Base-by-base conservation (phyloP, 2,113 vertebrate species). In the Ariopsis seemanni region DNA sequence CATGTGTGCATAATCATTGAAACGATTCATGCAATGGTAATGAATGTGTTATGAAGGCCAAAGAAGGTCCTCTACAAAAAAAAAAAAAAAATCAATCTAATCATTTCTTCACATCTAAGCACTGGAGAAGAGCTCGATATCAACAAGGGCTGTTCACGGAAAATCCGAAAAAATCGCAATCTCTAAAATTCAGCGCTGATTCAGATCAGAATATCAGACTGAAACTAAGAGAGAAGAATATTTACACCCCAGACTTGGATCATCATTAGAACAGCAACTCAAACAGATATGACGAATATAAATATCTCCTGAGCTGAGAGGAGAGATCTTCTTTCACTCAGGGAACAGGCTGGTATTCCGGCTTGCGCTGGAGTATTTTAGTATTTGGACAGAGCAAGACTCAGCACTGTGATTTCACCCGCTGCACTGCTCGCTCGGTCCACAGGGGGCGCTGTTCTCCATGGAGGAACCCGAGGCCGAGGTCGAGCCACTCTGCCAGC, bases 401-500 rank as follows among this genome's bases (percentile, higher is more conserved):
- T 34, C 11, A 4, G 42, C 2, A 9, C 89, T 91, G 89, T 90
- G 88, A 79, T 89, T 93, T 93, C 89, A 89, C 88, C 92, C 81
- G 89, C 84, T 89, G 93, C 87, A 90, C 78, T 83, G 89, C 87
- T 83, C 82, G 90, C 80, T 78, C 67, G 85, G 88, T 91, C 89
- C 89, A 87, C 72, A 80, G 58, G 90, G 89, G 86, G 78, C 69
- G 86, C 86, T 88, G 86, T 85, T 91, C 90, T 92, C 91, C 89
- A 86, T 89, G 85, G 92, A 92, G 90, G 86, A 57, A 25, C 48
- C 74, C 42, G 42, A 75, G 30, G 69, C 69, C 14, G 15, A 93
- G 90, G 84, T 63, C 82, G 25, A 75, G 86, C 52, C 89, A 86
- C 90, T 92, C 90, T 87, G 88, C 91, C 92, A 92, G 90, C 92